Conservation (phyloP, 2,888 invertebrate species). For the Bellardia bayeri region DNA sequence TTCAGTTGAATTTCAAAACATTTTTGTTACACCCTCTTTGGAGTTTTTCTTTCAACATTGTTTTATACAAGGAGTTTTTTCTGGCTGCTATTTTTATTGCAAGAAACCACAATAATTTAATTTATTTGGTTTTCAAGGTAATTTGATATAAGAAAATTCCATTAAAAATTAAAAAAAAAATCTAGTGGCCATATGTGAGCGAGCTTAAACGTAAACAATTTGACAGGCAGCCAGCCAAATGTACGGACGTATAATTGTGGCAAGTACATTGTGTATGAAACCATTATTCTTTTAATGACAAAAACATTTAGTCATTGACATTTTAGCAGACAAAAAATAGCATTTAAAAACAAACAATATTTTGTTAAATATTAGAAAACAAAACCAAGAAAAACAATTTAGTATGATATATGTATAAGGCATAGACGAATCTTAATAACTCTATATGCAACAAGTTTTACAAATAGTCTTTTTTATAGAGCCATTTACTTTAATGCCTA, state of each 20-base stretch:
- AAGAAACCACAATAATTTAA: constrained; percentile 15
- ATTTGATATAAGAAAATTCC: constrained; percentile 50
- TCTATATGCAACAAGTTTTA: too few species aligned
- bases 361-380: too few species aligned
- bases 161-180: constrained; percentile 15
- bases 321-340: constrained; percentile 8
- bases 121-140: constrained; percentile 51
- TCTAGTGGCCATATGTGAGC: not conserved
- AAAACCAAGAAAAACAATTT: too few species aligned
- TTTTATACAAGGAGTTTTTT: constrained; percentile 16
- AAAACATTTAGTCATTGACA: constrained; percentile 45
- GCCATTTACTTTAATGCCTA: too few species aligned
- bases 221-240: not conserved
- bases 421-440: too few species aligned
- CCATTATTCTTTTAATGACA: constrained; percentile 34
- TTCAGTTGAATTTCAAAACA: not conserved
- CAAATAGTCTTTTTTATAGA: too few species aligned
- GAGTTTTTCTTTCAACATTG: not conserved
- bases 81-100: not conserved
- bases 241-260: constrained; percentile 9
- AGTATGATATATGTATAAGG: too few species aligned
- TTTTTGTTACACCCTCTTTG: constrained; percentile 18
- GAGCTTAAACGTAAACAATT: constrained; percentile 10
- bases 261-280: constrained; percentile 7
- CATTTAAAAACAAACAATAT: too few species aligned